These are phyloP conservation scores for Neoniphon sammara DNA, from an alignment of 2,797 vertebrate genomes.

Conservation along the genomic window DNA sequence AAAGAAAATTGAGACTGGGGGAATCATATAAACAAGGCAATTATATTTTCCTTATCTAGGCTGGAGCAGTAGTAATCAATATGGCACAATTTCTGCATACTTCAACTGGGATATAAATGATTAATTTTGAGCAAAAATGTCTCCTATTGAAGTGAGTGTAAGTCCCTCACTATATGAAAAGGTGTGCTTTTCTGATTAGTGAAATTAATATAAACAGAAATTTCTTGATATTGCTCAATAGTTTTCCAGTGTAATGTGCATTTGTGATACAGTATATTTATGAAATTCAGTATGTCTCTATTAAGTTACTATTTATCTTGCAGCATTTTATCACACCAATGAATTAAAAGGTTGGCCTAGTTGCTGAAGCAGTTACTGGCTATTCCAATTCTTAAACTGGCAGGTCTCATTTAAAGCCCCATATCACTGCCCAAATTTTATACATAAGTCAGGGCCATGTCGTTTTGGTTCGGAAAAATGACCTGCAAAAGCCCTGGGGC, in stretches of 20 bases:
- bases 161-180: too few species aligned
- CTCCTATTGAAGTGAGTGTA: neutral
- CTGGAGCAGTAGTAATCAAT: neutral
- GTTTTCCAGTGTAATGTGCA: conserved; percentile 2
- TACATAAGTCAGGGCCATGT: too few species aligned
- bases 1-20: neutral
- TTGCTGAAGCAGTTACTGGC: neutral
- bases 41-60: neutral
- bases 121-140: neutral
- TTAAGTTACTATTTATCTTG: conserved; percentile 12
- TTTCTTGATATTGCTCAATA: conserved; percentile 10
- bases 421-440: too few species aligned
- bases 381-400: neutral
- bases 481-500: neutral
- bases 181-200: conserved; percentile 16
- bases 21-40: neutral
- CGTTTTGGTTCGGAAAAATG: neutral
- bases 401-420: too few species aligned
- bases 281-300: conserved; percentile 19
- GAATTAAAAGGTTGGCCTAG: neutral
- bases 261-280: neutral
- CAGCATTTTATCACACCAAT: conserved; percentile 17
- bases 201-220: conserved; percentile 16
- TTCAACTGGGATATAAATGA: neutral
- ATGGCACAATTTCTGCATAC: neutral